Evolutionary conservation across 2,113 vertebrate genomes (phyloP).

Genomic region (Platichthys flesus): DNA sequence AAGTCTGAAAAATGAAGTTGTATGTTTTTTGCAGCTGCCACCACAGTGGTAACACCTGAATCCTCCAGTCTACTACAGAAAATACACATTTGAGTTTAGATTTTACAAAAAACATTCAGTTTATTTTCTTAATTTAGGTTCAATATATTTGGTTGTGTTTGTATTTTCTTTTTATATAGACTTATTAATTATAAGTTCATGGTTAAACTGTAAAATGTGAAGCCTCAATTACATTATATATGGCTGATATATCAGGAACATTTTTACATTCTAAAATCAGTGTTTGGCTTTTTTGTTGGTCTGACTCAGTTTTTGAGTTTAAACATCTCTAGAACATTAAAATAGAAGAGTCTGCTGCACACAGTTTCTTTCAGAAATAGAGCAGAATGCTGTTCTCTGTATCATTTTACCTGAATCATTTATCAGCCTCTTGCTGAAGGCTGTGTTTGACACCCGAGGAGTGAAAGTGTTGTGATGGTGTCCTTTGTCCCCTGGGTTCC

Average conservation of each 20-base stretch:
- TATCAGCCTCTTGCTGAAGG: not conserved
- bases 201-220: not conserved
- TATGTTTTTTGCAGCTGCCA: conserved; percentile 8
- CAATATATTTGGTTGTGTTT: no score
- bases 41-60: conserved; percentile 10
- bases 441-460: conserved; percentile 20
- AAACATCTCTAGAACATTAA: not conserved
- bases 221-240: no score
- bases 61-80: not conserved
- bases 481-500: conserved; percentile 3
- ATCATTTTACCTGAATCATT: not conserved
- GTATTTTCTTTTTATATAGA: not conserved
- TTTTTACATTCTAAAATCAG: no score
- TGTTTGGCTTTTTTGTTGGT: not conserved
- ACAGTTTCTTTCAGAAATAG: not conserved
- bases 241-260: no score
- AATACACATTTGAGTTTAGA: no score
- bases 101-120: no score
- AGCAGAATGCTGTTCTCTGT: not conserved
- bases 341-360: not conserved
- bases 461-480: conserved; percentile 4
- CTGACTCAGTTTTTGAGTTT: not conserved
- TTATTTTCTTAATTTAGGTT: no score
- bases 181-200: not conserved
- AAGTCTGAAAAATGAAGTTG: no score